Percentiles rank a stretch among this genome's conserved stretches.
These are phyloP conservation scores for Amphimedon queenslandica DNA, from an alignment of 37 sponge, comb jelly and placozoan genomes.

Conservation along the genomic window DNA sequence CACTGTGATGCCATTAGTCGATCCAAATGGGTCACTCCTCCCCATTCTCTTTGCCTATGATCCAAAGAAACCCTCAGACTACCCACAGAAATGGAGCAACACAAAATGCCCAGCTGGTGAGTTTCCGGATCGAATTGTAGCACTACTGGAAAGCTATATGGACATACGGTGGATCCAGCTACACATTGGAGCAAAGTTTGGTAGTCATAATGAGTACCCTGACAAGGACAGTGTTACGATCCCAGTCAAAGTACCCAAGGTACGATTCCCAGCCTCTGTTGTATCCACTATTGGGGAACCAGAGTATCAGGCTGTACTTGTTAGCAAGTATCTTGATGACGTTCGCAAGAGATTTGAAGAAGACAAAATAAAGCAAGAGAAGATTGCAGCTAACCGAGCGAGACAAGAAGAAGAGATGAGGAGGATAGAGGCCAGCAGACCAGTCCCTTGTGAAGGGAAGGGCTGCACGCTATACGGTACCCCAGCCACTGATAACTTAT, in stretches of 20 bases:
- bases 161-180: slow-evolving; percentile 61
- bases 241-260: slow-evolving; percentile 35
- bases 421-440: background rate
- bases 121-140: slow-evolving; percentile 46
- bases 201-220: background rate
- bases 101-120: slow-evolving; percentile 30
- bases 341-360: slow-evolving; percentile 37
- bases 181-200: slow-evolving; percentile 1
- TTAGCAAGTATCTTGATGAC: slow-evolving; percentile 55
- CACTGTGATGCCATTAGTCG: slow-evolving; percentile 79
- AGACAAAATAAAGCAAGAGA: slow-evolving; percentile 6
- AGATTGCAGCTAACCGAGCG: slow-evolving; percentile 31
- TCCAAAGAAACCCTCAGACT: slow-evolving; percentile 23
- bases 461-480: slow-evolving; percentile 65
- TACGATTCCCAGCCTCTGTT: slow-evolving; percentile 71
- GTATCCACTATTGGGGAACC: slow-evolving; percentile 51
- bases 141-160: slow-evolving; percentile 56
- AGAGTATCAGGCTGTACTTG: slow-evolving; percentile 55
- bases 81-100: slow-evolving; percentile 12
- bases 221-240: background rate
- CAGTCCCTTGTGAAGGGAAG: slow-evolving; percentile 45
- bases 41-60: slow-evolving; percentile 76
- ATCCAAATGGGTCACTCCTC: slow-evolving; percentile 66
- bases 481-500: slow-evolving; percentile 41
- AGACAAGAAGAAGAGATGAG: slow-evolving; percentile 36